These are phyloP conservation scores for Eolophus roseicapilla DNA, from an alignment of 2,113 vertebrate genomes.

Conservation along the genomic window DNA sequence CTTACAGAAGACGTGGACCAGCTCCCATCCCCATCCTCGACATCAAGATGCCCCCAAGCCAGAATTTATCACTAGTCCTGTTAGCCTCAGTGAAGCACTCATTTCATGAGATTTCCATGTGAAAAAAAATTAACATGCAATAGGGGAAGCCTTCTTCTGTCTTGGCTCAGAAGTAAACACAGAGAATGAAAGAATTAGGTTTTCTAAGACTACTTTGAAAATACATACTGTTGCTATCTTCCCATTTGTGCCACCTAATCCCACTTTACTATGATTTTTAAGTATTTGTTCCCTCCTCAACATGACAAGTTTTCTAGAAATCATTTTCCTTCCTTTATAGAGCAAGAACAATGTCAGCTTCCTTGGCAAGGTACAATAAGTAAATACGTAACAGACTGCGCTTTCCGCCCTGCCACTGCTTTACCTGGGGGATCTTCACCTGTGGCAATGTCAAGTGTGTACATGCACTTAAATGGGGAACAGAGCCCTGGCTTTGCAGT, in stretches of 20 bases:
- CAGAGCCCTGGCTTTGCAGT: neutral
- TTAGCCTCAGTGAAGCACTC: neutral
- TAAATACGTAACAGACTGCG: neutral
- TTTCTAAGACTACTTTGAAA: neutral
- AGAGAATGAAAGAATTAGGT: neutral
- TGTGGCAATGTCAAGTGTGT: accelerated
- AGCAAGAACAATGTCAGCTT: neutral
- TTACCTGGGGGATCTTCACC: neutral
- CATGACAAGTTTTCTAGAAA: neutral
- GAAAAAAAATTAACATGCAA: neutral
- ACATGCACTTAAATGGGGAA: neutral
- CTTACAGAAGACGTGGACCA: neutral
- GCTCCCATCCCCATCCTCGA: neutral
- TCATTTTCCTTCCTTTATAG: neutral
- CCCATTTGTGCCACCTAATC: neutral
- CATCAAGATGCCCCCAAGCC: neutral
- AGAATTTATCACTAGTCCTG: neutral
- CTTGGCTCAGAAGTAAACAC: neutral
- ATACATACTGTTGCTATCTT: neutral
- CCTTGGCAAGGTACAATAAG: neutral
- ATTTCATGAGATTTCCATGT: neutral
- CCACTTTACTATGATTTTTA: neutral
- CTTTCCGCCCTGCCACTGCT: neutral
- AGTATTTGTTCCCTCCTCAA: neutral
- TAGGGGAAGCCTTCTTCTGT: neutral